Conservation (phyloP, 2,113 vertebrate species). For the Rhombomys opimus region DNA sequence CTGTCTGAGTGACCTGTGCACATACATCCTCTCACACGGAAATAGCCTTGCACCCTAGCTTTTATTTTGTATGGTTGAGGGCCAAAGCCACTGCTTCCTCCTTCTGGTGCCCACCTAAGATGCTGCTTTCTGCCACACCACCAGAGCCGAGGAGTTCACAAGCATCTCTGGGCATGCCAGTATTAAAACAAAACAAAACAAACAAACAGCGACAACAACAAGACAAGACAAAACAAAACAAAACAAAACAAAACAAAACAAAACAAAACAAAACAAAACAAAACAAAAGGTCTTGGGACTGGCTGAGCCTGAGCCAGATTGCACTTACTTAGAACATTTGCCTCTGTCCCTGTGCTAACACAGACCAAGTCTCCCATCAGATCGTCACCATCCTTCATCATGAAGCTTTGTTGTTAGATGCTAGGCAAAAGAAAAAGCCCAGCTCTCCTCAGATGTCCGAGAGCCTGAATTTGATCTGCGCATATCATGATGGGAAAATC, state of each 20-base stretch:
- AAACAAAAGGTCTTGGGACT: not conserved
- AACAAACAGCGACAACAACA: no score
- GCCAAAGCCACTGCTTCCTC: not conserved
- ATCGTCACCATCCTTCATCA: not conserved
- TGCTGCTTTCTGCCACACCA: not conserved
- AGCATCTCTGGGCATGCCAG: not conserved
- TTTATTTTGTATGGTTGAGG: not conserved
- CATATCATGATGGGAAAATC: not conserved
- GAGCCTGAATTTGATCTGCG: constrained; percentile 25
- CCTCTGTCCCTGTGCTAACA: not conserved
- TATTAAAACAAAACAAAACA: no score
- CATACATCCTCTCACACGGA: not conserved
- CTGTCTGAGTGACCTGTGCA: not conserved
- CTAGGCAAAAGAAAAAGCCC: not conserved
- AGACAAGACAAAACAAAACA: no score
- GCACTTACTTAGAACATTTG: not conserved
- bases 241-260: no score
- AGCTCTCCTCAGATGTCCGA: not conserved
- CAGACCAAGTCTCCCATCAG: not conserved
- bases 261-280: no score
- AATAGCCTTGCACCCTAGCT: not conserved
- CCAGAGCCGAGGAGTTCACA: no score
- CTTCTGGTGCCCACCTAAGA: not conserved
- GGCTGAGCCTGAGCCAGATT: not conserved
- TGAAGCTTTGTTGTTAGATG: not conserved